Conservation (phyloP, 2,888 invertebrate species). For the Willowsia nigromaculata region DNA sequence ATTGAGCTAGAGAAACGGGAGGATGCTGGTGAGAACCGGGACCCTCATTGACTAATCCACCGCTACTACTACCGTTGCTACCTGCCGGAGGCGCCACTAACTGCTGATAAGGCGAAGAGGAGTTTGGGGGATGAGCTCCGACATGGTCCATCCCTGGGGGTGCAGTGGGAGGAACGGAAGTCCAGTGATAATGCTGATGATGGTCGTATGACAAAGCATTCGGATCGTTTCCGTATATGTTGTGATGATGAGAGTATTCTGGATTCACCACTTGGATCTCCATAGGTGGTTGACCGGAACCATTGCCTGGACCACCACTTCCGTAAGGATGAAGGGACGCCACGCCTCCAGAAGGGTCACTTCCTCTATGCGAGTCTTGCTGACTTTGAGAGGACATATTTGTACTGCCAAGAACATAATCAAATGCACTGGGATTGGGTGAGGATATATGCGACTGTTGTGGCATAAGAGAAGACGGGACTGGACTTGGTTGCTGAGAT, state of each 20-base stretch:
- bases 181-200: constrained; percentile 72
- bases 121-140: constrained; percentile 66
- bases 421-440: constrained; percentile 69
- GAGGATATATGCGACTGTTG: constrained; percentile 62
- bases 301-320: constrained; percentile 43
- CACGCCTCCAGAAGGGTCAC: constrained; percentile 38
- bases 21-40: constrained; percentile 66
- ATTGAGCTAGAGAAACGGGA: constrained; percentile 70
- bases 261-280: constrained; percentile 70
- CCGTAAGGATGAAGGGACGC: constrained; percentile 47
- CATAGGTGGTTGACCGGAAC: constrained; percentile 51
- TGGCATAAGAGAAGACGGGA: constrained; percentile 68
- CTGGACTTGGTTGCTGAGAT: constrained; percentile 62
- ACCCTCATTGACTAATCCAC: constrained; percentile 72
- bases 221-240: constrained; percentile 50
- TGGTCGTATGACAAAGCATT: constrained; percentile 56
- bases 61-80: constrained; percentile 68
- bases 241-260: constrained; percentile 70
- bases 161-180: constrained; percentile 53
- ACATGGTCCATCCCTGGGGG: constrained; percentile 64
- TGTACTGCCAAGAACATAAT: constrained; percentile 73
- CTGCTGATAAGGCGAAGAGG: constrained; percentile 72
- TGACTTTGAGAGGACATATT: constrained; percentile 60
- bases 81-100: constrained; percentile 68
- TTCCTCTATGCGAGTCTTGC: constrained; percentile 49